Evolutionary conservation across 2,797 vertebrate species (phyloP).

Genomic region (Tarsius wallacei): DNA sequence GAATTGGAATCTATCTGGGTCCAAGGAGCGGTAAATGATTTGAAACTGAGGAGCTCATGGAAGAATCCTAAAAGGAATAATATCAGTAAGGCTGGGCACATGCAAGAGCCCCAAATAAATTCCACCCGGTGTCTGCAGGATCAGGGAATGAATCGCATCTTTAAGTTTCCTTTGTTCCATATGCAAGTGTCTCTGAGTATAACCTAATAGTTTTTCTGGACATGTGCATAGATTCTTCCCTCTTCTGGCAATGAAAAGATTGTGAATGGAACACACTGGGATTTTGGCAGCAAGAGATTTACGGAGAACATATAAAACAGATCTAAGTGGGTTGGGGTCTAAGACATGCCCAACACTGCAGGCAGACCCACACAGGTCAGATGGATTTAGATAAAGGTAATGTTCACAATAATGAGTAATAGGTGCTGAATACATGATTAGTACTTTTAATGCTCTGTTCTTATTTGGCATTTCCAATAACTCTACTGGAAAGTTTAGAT

Average conservation of each 20-base stretch:
- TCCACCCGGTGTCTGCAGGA: background rate
- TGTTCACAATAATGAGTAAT: background rate
- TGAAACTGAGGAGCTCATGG: background rate
- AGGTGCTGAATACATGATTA: background rate
- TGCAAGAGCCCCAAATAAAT: background rate
- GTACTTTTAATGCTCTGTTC: background rate
- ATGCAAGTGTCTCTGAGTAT: background rate
- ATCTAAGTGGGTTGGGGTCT: background rate
- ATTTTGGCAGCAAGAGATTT: background rate
- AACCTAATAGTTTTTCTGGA: background rate
- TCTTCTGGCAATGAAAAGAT: background rate
- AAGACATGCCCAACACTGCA: background rate
- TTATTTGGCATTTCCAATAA: background rate
- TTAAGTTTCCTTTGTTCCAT: background rate
- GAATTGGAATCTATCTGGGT: background rate
- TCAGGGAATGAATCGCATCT: background rate
- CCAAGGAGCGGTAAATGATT: background rate
- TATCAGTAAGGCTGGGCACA: too few relatives aligned
- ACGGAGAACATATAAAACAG: background rate
- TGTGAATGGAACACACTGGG: background rate
- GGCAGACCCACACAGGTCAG: fast-evolving
- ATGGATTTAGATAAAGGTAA: background rate
- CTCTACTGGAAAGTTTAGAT: background rate
- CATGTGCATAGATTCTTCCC: background rate
- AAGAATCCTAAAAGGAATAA: conserved; percentile 20